Evolutionary conservation across 2,797 vertebrate genomes (phyloP).

Genomic region (Hemitrygon akajei): DNA sequence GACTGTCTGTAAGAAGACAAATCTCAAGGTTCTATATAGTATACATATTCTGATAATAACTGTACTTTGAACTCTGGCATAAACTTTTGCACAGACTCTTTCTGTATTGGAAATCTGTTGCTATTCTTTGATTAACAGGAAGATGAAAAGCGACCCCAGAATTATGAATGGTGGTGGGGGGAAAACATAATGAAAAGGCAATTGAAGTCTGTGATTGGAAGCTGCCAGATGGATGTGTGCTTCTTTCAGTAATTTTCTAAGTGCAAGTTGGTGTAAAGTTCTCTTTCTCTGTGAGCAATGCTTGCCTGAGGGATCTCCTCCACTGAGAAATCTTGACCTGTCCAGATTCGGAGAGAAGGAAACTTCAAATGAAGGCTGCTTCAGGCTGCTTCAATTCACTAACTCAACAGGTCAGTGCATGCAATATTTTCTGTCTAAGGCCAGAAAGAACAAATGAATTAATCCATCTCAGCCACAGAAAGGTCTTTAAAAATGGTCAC

Average conservation of each 20-base stretch:
- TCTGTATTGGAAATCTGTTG: background rate
- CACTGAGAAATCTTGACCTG: background rate
- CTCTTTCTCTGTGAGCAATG: background rate
- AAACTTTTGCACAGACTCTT: too few species aligned
- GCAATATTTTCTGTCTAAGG: background rate
- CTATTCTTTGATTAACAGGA: background rate
- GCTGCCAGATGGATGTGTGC: background rate
- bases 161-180: background rate
- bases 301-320: background rate
- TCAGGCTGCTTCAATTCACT: background rate
- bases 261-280: slow-evolving; percentile 6
- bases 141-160: background rate
- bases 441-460: background rate
- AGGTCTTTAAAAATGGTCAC: background rate
- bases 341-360: background rate
- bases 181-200: background rate
- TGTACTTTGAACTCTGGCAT: background rate
- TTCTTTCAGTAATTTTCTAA: background rate
- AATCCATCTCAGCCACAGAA: background rate
- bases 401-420: too few species aligned
- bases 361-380: background rate
- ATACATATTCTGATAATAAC: too few species aligned
- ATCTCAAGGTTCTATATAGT: too few species aligned
- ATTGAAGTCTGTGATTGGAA: background rate
- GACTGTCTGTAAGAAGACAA: too few species aligned